phyloP scores from a whole-genome alignment of 2,113 vertebrate genomes.

The Silurus glanis region DNA sequence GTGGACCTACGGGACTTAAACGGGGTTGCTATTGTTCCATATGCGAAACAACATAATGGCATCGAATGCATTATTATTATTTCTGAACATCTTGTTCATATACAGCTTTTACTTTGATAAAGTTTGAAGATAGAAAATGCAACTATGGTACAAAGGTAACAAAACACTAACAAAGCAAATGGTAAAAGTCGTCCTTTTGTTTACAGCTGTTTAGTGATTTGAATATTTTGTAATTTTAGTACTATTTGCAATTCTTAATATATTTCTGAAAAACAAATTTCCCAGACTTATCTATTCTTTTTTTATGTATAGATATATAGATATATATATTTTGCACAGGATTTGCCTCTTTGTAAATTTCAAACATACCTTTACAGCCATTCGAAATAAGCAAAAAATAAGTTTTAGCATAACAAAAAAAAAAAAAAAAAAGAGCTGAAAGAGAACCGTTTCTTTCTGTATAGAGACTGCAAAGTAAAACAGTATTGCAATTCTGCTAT shows the following conservation, averaged over 20 bases:
- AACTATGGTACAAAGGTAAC: constrained; percentile 54
- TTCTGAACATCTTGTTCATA: constrained; percentile 46
- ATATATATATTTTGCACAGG: background rate
- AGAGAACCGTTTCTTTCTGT: too few species aligned
- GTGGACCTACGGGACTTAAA: background rate
- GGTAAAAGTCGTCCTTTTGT: constrained; percentile 21
- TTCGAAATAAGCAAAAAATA: background rate
- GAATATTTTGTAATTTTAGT: background rate
- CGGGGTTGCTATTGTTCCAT: constrained; percentile 6
- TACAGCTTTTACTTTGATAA: constrained; percentile 16
- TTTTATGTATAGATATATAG: too few species aligned
- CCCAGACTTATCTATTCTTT: background rate
- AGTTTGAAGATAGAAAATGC: constrained; percentile 26
- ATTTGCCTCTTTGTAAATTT: background rate
- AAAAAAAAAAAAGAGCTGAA: too few species aligned
- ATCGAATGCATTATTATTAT: constrained; percentile 31
- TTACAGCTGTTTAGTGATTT: constrained; percentile 25
- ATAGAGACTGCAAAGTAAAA: background rate
- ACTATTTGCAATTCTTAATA: background rate
- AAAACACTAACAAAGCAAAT: background rate
- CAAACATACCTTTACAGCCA: background rate
- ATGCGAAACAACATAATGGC: background rate
- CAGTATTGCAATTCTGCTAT: background rate
- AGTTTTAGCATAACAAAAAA: background rate
- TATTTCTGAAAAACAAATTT: background rate